Conservation (phyloP, 2,888 invertebrate genomes). For the Protonemura montana region DNA sequence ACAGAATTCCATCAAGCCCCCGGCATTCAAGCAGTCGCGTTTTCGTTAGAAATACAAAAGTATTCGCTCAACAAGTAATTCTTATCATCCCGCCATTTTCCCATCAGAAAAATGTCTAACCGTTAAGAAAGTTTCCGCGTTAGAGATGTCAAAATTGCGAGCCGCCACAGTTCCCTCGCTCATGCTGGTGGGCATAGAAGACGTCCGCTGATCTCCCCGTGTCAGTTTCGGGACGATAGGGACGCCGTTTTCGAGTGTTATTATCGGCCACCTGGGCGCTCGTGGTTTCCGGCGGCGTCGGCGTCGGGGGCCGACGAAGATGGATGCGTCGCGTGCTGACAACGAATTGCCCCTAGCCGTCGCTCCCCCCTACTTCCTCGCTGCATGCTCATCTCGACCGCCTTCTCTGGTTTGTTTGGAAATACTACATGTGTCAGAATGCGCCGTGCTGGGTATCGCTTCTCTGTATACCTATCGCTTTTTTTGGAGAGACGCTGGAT, state of each 20-base stretch:
- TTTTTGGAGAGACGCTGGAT: not conserved
- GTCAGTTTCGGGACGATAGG: no score
- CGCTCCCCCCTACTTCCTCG: not conserved
- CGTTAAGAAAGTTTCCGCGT: not conserved
- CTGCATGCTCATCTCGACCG: not conserved
- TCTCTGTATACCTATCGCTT: not conserved
- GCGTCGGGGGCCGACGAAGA: not conserved
- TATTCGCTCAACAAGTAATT: not conserved
- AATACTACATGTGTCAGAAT: not conserved
- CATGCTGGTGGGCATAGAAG: not conserved
- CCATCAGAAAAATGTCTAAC: not conserved
- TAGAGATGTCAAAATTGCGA: not conserved
- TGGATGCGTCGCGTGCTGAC: not conserved
- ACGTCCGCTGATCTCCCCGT: not conserved
- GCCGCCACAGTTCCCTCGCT: not conserved
- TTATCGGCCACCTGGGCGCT: slow-evolving; percentile 1
- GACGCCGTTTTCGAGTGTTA: not conserved
- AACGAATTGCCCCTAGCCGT: not conserved
- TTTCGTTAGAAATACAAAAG: not conserved
- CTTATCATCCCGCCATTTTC: not conserved
- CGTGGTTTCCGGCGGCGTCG: not conserved
- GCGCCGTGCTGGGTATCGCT: not conserved
- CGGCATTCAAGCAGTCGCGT: not conserved
- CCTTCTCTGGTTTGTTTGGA: not conserved
- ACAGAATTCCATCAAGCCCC: not conserved